Evolutionary conservation across 2,888 invertebrate species (phyloP), one percentile per base, ranked within the genome.

Genomic region (Dasypolia templi): DNA sequence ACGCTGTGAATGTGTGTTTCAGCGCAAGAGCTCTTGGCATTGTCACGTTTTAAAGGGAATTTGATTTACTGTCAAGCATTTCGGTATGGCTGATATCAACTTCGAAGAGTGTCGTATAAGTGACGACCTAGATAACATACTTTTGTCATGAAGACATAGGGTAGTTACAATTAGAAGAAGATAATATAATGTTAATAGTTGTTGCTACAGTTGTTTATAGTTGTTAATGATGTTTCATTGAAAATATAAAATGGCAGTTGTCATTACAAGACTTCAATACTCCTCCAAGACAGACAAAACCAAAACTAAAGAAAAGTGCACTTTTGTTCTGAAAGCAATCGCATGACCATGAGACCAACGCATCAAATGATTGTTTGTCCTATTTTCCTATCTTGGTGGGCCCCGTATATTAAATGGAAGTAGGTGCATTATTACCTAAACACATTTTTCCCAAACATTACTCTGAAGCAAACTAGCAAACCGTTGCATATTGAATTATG

Each of bases 91-190:
- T 55, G 17, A 75, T 72, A 87, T 79, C 72, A 64, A 51, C 67
- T 82, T 68, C 71, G 78, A 80, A 86, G 86, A 88, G 87, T 88
- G 32, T 80, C 80, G 32, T 86, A 85, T 91, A 90, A 91, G 88
- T 89, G 88, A 82, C 85, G 87, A 84, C 87, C 88, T 79, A 88
- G 79, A 83, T 86, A 82, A 78, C 86, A 76, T 75, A 77, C 66
- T 80, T 83, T 74, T 72, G 61, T 74, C 29, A 63, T 70, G 17
- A 72, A 68, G 69, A 53, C 29, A 35, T 74, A 35, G n/a, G 12
- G 51, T 61, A 71, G 49, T 65, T 61, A 56, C 55, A 83, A 83
- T 66, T 32, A 42, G 5, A 56, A 22, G 46, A 46, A 35, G 19
- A 55, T 55, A 55, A 32, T 19, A 32, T n/a, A n/a, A 42, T 55